These are phyloP conservation scores for Tetanocera ferruginea DNA, from an alignment of 2,888 invertebrate species.

Conservation along the genomic window DNA sequence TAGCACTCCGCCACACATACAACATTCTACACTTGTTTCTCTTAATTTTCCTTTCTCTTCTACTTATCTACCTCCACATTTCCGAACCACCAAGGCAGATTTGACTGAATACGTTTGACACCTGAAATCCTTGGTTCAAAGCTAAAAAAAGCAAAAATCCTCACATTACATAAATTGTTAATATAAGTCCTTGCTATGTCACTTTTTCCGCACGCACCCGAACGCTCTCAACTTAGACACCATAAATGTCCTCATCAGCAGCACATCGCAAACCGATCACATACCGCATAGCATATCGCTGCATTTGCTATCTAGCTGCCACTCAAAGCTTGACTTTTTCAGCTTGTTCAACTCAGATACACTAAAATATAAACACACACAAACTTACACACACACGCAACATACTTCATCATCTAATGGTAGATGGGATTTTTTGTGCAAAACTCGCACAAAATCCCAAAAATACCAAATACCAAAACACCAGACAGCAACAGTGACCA, in stretches of 20 bases:
- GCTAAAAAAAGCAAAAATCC: too few species aligned
- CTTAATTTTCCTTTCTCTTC: too few species aligned
- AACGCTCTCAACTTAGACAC: neutral
- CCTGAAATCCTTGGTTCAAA: too few species aligned
- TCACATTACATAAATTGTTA: too few species aligned
- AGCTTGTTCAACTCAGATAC: neutral
- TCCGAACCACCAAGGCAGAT: too few species aligned
- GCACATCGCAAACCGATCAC: neutral
- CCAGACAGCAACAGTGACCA: neutral
- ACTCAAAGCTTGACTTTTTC: neutral
- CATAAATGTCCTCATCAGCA: slow-evolving; percentile 15
- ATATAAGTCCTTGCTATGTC: too few species aligned
- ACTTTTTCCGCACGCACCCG: too few species aligned
- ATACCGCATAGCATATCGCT: neutral
- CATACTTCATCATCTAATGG: neutral
- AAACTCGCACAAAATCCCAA: neutral
- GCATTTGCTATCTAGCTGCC: neutral
- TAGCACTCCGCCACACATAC: neutral
- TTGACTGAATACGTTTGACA: too few species aligned
- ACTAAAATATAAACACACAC: neutral
- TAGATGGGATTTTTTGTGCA: neutral
- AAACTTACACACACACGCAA: neutral
- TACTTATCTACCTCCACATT: too few species aligned
- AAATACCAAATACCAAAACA: neutral
- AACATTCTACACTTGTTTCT: too few species aligned